Evolutionary conservation across 2,113 vertebrate genomes (phyloP).

Genomic region (Pollachius pollachius): DNA sequence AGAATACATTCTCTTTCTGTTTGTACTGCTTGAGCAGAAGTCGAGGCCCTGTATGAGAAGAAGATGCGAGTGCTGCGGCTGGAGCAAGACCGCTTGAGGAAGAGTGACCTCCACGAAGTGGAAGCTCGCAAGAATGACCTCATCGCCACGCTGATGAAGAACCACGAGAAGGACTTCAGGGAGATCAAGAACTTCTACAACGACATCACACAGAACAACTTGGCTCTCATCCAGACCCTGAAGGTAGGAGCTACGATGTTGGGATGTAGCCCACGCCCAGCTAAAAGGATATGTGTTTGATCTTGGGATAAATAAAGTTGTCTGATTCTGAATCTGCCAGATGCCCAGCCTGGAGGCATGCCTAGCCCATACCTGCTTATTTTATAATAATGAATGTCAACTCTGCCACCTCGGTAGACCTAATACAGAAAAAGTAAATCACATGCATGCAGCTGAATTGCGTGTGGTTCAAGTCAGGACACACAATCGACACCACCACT

Average conservation of each 20-base stretch:
- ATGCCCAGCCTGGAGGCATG: no score
- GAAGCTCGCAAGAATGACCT: conserved; percentile 84
- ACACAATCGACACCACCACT: no score
- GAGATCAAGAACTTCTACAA: conserved; percentile 83
- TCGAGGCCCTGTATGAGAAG: conserved; percentile 74
- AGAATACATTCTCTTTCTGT: background rate
- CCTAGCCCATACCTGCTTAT: no score
- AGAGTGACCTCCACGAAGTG: conserved; percentile 75
- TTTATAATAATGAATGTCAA: no score
- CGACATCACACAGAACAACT: conserved; percentile 72
- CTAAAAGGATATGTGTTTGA: no score
- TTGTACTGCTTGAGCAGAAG: conserved; percentile 68
- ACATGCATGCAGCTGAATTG: no score
- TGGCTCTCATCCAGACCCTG: conserved; percentile 75
- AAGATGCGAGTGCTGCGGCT: conserved; percentile 76
- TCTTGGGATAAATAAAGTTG: no score
- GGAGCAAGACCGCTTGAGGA: conserved; percentile 78
- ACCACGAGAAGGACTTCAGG: conserved; percentile 75
- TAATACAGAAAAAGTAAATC: no score
- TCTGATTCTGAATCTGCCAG: no score
- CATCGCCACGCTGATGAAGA: conserved; percentile 73
- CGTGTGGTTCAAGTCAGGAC: no score
- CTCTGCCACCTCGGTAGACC: no score
- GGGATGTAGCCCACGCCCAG: no score
- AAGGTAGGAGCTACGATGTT: conserved; percentile 71